Evolutionary conservation across 2,113 vertebrate genomes (phyloP).

Genomic region (Microcebus ravelobensis): DNA sequence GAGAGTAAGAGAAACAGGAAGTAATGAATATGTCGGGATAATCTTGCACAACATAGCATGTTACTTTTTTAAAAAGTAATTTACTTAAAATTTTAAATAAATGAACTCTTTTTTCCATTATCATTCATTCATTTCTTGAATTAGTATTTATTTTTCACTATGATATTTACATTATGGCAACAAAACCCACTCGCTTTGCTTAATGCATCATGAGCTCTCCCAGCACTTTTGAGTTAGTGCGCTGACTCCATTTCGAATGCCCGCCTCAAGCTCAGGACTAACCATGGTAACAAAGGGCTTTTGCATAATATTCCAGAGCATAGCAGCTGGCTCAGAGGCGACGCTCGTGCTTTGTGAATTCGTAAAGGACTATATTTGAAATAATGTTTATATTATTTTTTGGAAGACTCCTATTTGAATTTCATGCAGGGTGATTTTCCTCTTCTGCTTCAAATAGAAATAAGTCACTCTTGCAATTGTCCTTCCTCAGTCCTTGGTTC

Average conservation of each 20-base stretch:
- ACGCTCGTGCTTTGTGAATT: neutral
- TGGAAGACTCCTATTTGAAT: neutral
- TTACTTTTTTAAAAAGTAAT: neutral
- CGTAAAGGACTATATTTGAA: neutral
- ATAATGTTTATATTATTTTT: neutral
- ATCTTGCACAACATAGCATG: neutral
- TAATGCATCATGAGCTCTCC: neutral
- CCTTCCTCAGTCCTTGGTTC: neutral
- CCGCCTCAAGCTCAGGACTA: neutral
- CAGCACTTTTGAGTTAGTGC: neutral
- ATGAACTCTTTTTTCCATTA: neutral
- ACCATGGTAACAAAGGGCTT: neutral
- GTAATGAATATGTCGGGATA: neutral
- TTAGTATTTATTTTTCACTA: neutral
- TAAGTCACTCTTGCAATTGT: neutral
- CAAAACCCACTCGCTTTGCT: neutral
- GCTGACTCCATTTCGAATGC: neutral
- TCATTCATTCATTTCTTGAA: neutral
- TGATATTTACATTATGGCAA: neutral
- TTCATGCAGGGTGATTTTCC: neutral
- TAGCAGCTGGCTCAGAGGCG: accelerated
- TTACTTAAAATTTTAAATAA: neutral
- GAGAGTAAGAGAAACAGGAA: neutral
- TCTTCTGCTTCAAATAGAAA: neutral
- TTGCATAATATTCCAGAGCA: neutral